These are phyloP conservation scores for Leucoraja erinaceus DNA, from an alignment of 2,113 vertebrate species.

Conservation along the genomic window DNA sequence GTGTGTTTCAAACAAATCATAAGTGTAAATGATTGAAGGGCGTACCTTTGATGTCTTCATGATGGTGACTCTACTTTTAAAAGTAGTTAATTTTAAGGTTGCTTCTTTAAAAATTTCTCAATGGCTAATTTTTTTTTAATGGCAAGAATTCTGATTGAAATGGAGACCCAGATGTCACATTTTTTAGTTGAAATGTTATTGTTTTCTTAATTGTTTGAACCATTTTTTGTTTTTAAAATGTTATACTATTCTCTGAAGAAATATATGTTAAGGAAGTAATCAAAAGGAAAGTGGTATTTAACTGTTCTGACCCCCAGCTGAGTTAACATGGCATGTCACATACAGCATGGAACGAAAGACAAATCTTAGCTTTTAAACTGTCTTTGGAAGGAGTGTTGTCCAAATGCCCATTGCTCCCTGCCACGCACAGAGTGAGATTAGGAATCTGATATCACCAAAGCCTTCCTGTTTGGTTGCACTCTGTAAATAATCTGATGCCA, in stretches of 20 bases:
- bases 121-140: background rate
- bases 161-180: background rate
- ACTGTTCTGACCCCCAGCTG: background rate
- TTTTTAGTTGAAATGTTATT: background rate
- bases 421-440: background rate
- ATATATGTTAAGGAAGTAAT: background rate
- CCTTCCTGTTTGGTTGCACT: constrained; percentile 7
- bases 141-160: background rate
- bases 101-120: background rate
- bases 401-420: background rate
- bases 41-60: background rate
- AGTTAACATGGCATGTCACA: background rate
- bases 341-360: background rate
- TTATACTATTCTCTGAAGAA: background rate
- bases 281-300: background rate
- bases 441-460: constrained; percentile 15
- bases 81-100: background rate
- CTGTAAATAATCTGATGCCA: background rate
- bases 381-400: background rate
- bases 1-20: no score
- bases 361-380: background rate
- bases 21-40: background rate
- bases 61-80: background rate
- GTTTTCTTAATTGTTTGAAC: background rate
- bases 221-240: background rate